Percentiles rank a stretch among this genome's conserved stretches.
These are phyloP conservation scores for Gastrophysa polygoni DNA, from an alignment of 2,888 invertebrate genomes.

Conservation along the genomic window DNA sequence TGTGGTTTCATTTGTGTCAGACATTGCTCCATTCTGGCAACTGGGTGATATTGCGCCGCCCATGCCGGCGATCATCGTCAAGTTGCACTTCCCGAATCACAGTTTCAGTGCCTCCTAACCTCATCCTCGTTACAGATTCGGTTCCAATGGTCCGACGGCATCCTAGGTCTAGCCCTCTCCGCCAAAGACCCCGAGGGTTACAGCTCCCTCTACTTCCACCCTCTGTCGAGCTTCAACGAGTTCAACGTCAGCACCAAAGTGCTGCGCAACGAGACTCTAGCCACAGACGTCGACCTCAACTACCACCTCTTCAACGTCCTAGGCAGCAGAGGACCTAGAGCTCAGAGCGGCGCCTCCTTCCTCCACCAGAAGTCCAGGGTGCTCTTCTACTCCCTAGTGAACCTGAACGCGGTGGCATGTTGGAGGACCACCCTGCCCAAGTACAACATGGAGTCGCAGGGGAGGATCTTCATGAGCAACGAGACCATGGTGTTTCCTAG, in stretches of 20 bases:
- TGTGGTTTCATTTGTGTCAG: too few species aligned
- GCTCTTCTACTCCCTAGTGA: slow-evolving; percentile 75
- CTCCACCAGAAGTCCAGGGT: slow-evolving; percentile 74
- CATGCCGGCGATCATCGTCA: too few species aligned
- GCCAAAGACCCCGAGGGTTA: slow-evolving; percentile 68
- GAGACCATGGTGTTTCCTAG: slow-evolving; percentile 75
- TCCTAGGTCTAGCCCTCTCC: slow-evolving; percentile 76
- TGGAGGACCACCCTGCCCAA: slow-evolving; percentile 74
- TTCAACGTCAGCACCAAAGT: slow-evolving; percentile 75
- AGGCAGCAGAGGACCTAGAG: slow-evolving; percentile 73
- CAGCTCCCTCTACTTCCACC: slow-evolving; percentile 80
- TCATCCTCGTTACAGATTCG: slow-evolving; percentile 47
- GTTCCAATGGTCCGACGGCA: slow-evolving; percentile 78
- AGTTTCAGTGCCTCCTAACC: too few species aligned
- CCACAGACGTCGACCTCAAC: slow-evolving; percentile 56
- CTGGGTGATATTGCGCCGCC: too few species aligned
- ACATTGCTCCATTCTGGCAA: too few species aligned
- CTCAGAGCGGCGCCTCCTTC: slow-evolving; percentile 76
- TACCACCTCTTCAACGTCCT: slow-evolving; percentile 71
- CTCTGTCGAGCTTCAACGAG: slow-evolving; percentile 77
- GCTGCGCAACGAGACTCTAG: slow-evolving; percentile 65
- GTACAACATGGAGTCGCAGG: slow-evolving; percentile 73
- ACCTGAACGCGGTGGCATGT: slow-evolving; percentile 77
- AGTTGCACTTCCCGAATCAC: too few species aligned
- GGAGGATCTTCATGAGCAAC: slow-evolving; percentile 73